Evolutionary conservation across 1,140 invertebrate genomes (phyloP).

Genomic region (Callitettix versicolor): DNA sequence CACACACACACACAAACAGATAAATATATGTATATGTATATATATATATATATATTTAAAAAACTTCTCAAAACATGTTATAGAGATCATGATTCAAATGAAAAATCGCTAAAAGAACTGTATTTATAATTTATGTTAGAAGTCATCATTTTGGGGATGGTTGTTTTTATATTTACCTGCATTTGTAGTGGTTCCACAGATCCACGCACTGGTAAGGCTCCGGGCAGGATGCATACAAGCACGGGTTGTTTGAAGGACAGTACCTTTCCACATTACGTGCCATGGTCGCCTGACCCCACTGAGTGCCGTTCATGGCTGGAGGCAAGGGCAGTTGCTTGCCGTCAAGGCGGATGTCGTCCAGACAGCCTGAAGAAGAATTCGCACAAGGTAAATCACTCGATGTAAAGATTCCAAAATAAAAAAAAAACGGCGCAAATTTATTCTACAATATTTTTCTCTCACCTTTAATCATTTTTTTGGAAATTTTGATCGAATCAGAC

Average conservation of each 20-base stretch:
- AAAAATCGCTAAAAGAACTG: neutral
- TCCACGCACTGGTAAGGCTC: conserved; percentile 89
- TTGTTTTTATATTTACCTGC: conserved; percentile 69
- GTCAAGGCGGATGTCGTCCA: conserved; percentile 77
- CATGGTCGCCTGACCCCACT: conserved; percentile 88
- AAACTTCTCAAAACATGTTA: neutral
- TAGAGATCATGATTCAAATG: neutral
- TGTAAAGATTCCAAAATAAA: neutral
- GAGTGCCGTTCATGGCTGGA: conserved; percentile 86
- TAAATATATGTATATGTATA: too few relatives aligned
- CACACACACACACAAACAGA: too few relatives aligned
- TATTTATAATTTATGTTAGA: neutral
- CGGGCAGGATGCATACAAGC: conserved; percentile 78
- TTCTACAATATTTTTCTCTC: neutral
- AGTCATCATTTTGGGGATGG: neutral
- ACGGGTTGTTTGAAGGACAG: conserved; percentile 87
- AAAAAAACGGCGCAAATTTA: neutral
- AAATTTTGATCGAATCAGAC: neutral
- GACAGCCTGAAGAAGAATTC: conserved; percentile 55
- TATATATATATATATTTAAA: neutral
- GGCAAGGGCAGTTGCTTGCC: conserved; percentile 82
- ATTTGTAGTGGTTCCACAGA: conserved; percentile 91
- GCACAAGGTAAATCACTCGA: neutral
- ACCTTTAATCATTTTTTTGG: neutral
- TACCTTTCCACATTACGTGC: conserved; percentile 76